These are phyloP conservation scores for Ceratina japonica DNA, from an alignment of 1,140 invertebrate genomes.

Conservation along the genomic window DNA sequence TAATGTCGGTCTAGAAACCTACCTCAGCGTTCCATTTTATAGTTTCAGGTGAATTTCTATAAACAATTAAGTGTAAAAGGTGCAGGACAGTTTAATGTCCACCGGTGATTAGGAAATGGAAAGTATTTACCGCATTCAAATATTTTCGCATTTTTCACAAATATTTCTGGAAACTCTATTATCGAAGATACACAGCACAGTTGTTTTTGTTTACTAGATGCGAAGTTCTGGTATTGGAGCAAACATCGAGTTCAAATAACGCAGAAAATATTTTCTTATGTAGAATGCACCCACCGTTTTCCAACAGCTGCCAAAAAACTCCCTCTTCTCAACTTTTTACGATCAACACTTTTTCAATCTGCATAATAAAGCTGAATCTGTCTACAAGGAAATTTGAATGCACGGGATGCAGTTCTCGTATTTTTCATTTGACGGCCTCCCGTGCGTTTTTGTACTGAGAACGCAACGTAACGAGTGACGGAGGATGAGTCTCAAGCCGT, in stretches of 20 bases:
- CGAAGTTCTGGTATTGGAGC: neutral
- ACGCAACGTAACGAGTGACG: neutral
- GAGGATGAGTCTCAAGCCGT: neutral
- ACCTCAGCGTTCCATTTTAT: neutral
- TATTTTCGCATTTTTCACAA: too few species aligned
- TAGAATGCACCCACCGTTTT: neutral
- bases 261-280: slow-evolving; percentile 8
- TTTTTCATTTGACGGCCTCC: neutral
- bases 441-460: neutral
- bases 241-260: slow-evolving; percentile 14
- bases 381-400: neutral
- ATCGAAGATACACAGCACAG: neutral
- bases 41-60: too few species aligned
- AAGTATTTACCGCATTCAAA: neutral
- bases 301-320: neutral
- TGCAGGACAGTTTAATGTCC: too few species aligned
- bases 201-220: neutral
- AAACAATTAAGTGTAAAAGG: neutral
- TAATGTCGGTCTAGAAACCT: neutral
- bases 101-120: neutral
- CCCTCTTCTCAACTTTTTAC: too few species aligned
- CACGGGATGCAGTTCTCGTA: too few species aligned
- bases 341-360: neutral
- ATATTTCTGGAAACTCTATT: neutral
- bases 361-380: neutral